phyloP scores from a whole-genome alignment of 2,113 vertebrate species.

The Catagonus wagneri region DNA sequence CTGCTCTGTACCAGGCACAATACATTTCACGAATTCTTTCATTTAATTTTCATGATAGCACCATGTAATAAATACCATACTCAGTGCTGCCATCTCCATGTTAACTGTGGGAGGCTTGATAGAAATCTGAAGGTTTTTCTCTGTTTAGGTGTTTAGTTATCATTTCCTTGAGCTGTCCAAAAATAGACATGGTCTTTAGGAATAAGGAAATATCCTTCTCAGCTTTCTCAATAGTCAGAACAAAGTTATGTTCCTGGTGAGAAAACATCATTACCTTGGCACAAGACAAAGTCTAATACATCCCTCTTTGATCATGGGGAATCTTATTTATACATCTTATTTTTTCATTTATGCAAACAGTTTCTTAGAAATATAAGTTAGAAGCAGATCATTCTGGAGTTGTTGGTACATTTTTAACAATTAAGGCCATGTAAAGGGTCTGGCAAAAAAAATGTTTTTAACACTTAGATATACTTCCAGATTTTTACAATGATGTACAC shows the following conservation, averaged over 20 bases:
- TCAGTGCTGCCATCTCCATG: not conserved
- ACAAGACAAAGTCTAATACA: not conserved
- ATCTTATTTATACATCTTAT: not conserved
- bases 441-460: not conserved
- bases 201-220: not conserved
- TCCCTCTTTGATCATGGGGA: not conserved
- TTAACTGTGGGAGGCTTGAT: not conserved
- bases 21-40: not conserved
- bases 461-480: not conserved
- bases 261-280: not conserved
- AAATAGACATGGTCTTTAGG: not conserved
- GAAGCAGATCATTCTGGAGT: not conserved
- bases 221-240: not conserved
- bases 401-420: conserved; percentile 40
- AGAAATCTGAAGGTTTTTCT: not conserved
- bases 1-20: not conserved
- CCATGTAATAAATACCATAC: not conserved
- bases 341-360: conserved; percentile 12
- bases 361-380: not conserved
- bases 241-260: not conserved
- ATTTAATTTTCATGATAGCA: not conserved
- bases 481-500: conserved; percentile 52
- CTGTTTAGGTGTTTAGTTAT: not conserved
- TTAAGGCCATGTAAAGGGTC: not conserved
- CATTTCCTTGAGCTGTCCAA: not conserved